Base-by-base conservation (phyloP, 53 echinoderm and acorn worm genomes). In the Glandiceps talaboti region DNA sequence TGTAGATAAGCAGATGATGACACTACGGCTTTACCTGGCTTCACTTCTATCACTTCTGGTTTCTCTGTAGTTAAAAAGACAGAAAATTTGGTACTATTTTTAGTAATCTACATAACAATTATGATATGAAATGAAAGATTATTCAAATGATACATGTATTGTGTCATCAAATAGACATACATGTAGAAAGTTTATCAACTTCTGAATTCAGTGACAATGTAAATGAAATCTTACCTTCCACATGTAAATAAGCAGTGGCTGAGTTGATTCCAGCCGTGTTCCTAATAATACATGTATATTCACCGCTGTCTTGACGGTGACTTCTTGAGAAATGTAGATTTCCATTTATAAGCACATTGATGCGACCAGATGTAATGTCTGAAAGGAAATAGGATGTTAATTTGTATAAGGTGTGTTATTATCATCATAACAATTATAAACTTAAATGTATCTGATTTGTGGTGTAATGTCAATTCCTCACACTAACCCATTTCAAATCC, bases 171-270 rank as follows among this genome's bases (percentile, higher is more conserved):
- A 25, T 14, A 82, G 1, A 6, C 10, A 14, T n/a, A n/a, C n/a
- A n/a, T n/a, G n/a, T n/a, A n/a, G n/a, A n/a, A n/a, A n/a, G n/a
- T n/a, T n/a, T n/a, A n/a, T n/a, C n/a, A n/a, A n/a, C n/a, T n/a
- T n/a, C n/a, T n/a, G n/a, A n/a, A n/a, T n/a, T n/a, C n/a, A n/a
- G n/a, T n/a, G n/a, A n/a, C n/a, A n/a, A n/a, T n/a, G n/a, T n/a
- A n/a, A n/a, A n/a, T n/a, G n/a, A n/a, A 26, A n/a, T 76, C 82
- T 28, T 79, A 99, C 99, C 93, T 93, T 93, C 79, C 1, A 99
- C 86, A 1, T 76, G 82, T 0, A 99, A 85, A 73, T 81, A 30
- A 30, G 88, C 90, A 33, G 77, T 79, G 27, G 86, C 86, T 1
- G 33, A 29, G 28, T 29, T 74, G 0, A 45, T 45, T 45, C 99